These are phyloP conservation scores for Amphiduros pacificus DNA, from an alignment of 2,888 invertebrate species.

Conservation along the genomic window DNA sequence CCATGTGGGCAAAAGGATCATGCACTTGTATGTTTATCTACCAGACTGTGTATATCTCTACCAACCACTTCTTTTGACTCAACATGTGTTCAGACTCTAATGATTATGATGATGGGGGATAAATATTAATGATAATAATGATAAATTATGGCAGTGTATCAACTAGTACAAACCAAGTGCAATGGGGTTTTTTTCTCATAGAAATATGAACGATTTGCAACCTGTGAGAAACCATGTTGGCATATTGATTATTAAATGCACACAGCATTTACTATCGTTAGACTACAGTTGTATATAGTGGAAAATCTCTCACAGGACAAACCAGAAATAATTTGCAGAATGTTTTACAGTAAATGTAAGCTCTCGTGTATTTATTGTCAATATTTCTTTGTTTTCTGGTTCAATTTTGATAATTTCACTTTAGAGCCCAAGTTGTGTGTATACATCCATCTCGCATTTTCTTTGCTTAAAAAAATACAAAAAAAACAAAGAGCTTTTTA, in stretches of 20 bases:
- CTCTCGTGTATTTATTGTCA: slow-evolving; percentile 21
- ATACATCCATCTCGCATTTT: slow-evolving; percentile 8
- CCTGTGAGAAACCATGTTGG: slow-evolving; percentile 13
- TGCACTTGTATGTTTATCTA: too few relatives aligned
- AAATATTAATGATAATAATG: too few relatives aligned
- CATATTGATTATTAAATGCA: slow-evolving; percentile 15
- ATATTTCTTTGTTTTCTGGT: slow-evolving; percentile 19
- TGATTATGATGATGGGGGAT: too few relatives aligned
- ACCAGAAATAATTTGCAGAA: slow-evolving; percentile 16
- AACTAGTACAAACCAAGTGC: slow-evolving; percentile 14
- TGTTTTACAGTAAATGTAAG: slow-evolving; percentile 19
- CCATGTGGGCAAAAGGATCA: too few relatives aligned
- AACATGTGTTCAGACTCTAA: too few relatives aligned
- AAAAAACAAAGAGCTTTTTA: slow-evolving; percentile 21
- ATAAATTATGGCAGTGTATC: too few relatives aligned
- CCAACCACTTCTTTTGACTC: too few relatives aligned
- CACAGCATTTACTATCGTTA: slow-evolving; percentile 12
- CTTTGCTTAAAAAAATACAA: slow-evolving; percentile 19
- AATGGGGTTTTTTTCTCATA: slow-evolving; percentile 10
- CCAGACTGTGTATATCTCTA: too few relatives aligned
- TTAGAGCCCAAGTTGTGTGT: slow-evolving; percentile 21
- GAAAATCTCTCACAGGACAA: slow-evolving; percentile 17
- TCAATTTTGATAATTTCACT: slow-evolving; percentile 23
- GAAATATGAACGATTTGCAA: slow-evolving; percentile 10
- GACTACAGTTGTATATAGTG: slow-evolving; percentile 21